A percentile compares a stretch with the other conserved stretches of the same genome.
Evolutionary conservation across 2,888 invertebrate genomes (phyloP).

Genomic region (Prosopocoilus inquinatus): DNA sequence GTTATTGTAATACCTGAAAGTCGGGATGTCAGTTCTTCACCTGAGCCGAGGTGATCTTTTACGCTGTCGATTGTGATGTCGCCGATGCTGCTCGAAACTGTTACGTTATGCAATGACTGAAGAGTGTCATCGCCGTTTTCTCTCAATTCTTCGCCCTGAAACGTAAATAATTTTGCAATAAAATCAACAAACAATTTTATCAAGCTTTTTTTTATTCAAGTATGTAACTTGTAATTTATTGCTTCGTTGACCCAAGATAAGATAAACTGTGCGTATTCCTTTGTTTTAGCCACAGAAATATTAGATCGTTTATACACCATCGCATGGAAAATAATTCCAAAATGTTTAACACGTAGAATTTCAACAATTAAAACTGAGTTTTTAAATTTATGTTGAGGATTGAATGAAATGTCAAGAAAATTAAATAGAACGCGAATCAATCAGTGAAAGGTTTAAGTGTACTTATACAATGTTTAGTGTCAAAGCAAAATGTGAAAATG

Average conservation of each 20-base stretch:
- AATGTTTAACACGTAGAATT: no score
- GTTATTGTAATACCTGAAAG: slow-evolving; percentile 54
- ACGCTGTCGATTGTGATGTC: slow-evolving; percentile 95
- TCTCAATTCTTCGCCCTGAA: slow-evolving; percentile 41
- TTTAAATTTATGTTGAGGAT: no score
- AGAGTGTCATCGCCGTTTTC: slow-evolving; percentile 55
- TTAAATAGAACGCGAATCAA: no score
- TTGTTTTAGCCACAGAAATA: no score
- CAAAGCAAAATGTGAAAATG: no score
- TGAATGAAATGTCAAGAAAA: no score
- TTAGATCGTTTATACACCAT: no score
- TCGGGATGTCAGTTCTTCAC: slow-evolving; percentile 46
- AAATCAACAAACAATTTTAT: background rate
- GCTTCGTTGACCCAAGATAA: slow-evolving; percentile 9
- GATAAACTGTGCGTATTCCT: slow-evolving; percentile 3
- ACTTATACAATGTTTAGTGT: no score
- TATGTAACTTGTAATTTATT: background rate
- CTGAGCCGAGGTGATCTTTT: slow-evolving; percentile 71
- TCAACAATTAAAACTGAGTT: no score
- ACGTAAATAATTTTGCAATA: slow-evolving; percentile 21
- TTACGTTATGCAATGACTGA: slow-evolving; percentile 45
- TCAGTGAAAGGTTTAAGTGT: no score
- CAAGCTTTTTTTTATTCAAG: background rate
- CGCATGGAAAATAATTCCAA: no score
- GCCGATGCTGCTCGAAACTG: slow-evolving; percentile 65